A percentile compares a stretch with the other conserved stretches of the same genome.
These are phyloP conservation scores for Catagonus wagneri DNA, from an alignment of 2,113 vertebrate genomes.

Conservation along the genomic window DNA sequence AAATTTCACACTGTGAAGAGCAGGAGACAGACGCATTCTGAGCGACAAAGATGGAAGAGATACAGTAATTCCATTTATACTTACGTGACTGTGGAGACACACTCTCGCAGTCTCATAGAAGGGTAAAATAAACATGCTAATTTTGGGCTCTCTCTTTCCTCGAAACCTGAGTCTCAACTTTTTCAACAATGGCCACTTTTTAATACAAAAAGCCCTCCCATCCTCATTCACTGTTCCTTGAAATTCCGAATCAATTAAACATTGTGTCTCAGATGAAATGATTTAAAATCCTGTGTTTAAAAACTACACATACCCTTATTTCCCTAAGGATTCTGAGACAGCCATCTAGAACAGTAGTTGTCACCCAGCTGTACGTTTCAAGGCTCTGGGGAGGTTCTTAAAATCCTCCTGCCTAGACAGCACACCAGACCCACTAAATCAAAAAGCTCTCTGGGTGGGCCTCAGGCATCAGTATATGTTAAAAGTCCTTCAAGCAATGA, in stretches of 20 bases:
- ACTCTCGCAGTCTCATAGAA: not conserved
- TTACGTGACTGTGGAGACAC: not conserved
- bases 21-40: not conserved
- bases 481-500: not conserved
- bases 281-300: not conserved
- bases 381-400: not conserved
- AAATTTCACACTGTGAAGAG: constrained; percentile 35
- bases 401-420: not conserved
- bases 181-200: constrained; percentile 21
- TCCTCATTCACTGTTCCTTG: not conserved
- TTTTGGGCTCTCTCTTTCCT: not conserved
- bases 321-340: not conserved
- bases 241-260: constrained; percentile 11
- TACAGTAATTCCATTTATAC: no score
- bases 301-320: not conserved
- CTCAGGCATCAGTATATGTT: not conserved
- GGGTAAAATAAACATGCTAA: not conserved
- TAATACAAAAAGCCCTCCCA: not conserved
- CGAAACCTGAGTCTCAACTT: not conserved
- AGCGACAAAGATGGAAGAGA: not conserved
- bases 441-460: not conserved
- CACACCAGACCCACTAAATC: not conserved
- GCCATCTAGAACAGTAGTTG: not conserved
- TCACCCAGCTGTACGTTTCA: not conserved
- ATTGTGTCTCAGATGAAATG: not conserved